Evolutionary conservation across 2,888 invertebrate species (phyloP), one percentile per base, ranked within the genome.

Genomic region (Drosophila nr. perissopoda): DNA sequence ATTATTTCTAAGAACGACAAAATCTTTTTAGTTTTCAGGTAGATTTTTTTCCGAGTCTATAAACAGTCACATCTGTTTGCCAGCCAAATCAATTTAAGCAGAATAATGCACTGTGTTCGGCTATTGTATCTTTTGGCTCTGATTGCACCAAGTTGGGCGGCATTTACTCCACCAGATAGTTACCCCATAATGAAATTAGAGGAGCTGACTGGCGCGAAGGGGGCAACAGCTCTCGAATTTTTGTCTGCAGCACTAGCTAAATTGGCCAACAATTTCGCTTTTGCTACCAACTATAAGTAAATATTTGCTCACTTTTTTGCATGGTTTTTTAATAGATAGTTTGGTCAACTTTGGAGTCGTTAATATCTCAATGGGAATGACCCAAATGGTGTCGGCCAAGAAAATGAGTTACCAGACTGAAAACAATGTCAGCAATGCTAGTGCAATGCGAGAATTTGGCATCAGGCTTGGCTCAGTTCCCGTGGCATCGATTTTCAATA

Each of bases 391-490:
- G n/a, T 29, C 16, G 29, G 49, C 49, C 6, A 36, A 21, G 27
- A 36, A 49, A 16, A 10, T 36, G 0, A 36, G 11, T 27, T 60
- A 36, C 16, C 13, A 36, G 4, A 51, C 27, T 3, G 16, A 54
- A 10, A 25, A 11, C 25, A 29, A 38, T 36, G 25, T 13, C 0
- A 40, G 52, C 31, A 16, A 21, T 31, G 8, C 8, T 10, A 29
- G 2, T 51, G 60, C 51, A 6, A 31, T 25, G 29, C 29, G 11
- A 21, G 29, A 29, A 60, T 60, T 34, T 60, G 60, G 52, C 16
- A 31, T 18, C 21, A 60, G 21, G 8, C 18, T 11, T 49, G 31
- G 51, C 29, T 36, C n/a, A n/a, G 16, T 25, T 25, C 11, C 29
- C 16, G 29, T n/a, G 18, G 29, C 4, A 60, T 38, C 31, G 21